Evolutionary conservation across 2,113 vertebrate genomes (phyloP).

Genomic region (Calonectris borealis): DNA sequence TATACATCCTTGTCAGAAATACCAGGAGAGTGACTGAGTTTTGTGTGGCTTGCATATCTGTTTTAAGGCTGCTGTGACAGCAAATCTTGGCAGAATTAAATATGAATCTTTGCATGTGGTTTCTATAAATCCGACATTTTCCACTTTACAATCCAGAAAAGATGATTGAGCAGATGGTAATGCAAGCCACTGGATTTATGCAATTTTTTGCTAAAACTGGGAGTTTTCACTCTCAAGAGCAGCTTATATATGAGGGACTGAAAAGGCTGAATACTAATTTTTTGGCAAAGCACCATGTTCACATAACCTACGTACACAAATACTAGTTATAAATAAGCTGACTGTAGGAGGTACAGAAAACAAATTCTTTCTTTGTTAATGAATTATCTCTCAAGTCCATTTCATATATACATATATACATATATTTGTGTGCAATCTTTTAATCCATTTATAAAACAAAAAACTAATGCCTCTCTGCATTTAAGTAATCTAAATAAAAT

Average conservation of each 20-base stretch:
- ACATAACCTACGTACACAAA: constrained; percentile 49
- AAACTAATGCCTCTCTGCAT: neutral
- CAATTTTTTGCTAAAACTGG: constrained; percentile 51
- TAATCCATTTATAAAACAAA: constrained; percentile 21
- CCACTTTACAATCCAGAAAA: constrained; percentile 68
- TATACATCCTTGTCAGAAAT: constrained; percentile 32
- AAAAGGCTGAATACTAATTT: constrained; percentile 46
- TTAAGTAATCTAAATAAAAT: constrained; percentile 31
- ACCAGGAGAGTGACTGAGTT: constrained; percentile 42
- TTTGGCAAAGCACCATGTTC: constrained; percentile 39
- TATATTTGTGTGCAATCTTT: neutral
- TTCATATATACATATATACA: neutral
- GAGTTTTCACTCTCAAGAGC: constrained; percentile 27
- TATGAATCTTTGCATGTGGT: constrained; percentile 66
- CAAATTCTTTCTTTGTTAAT: constrained; percentile 17
- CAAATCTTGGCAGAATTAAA: constrained; percentile 68
- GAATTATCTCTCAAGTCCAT: constrained; percentile 3
- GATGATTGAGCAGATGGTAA: constrained; percentile 69
- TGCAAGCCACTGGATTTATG: constrained; percentile 63
- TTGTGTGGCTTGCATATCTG: constrained; percentile 51
- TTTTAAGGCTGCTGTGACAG: constrained; percentile 65
- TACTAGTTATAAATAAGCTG: constrained; percentile 44
- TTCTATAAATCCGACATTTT: constrained; percentile 66
- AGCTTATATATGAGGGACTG: constrained; percentile 8
- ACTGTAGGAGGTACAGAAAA: constrained; percentile 28